Evolutionary conservation across 2,797 vertebrate species (phyloP), one percentile per base, ranked within the genome.

Genomic region (Tenualosa ilisha): DNA sequence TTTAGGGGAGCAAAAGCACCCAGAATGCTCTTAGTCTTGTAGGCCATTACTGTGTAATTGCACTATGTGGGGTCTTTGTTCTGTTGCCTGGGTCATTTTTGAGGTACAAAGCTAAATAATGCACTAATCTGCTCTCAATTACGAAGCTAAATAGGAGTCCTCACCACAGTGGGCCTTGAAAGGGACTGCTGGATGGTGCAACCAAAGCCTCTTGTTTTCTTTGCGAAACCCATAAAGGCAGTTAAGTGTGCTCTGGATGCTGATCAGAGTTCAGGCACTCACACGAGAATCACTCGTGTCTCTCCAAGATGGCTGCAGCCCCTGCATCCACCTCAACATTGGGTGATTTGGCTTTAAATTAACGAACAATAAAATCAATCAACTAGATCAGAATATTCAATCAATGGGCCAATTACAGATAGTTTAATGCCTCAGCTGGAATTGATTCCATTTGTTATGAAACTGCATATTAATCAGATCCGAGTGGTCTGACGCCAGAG

Each of bases 301-400:
- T 87, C 82, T 87, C 37, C 22, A 22, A 81, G 79, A 85, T 82
- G 84, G 84, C 88, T 89, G 88, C 86, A 86, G 53, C 84, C 54
- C 81, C 83, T 87, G 75, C 84, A 86, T 89, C 84, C 81, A 84
- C 82, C 88, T 68, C 81, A 85, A 54, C 79, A 49, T 65, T 87
- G 86, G 85, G 86, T 84, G 87, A 89, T 89, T 88, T 89, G 82
- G 88, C 81, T 93, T 92, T 86, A 91, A 94, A 93, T 93, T 79
- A 93, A 93, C 93, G 91, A 92, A 93, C 91, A 94, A 92, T 94
- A 91, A 92, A 94, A 93, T 93, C 90, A 93, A 93, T 94, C 93
- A 91, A 88, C 86, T 86, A 90, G 87, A 93, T 94, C 92, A 90
- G 92, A 94, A 91, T 88, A 89, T 90, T 91, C 87, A 93, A 92